Evolutionary conservation across 2,113 vertebrate genomes (phyloP), one percentile per base, ranked within the genome.

Genomic region (Variabilichromis moorii): DNA sequence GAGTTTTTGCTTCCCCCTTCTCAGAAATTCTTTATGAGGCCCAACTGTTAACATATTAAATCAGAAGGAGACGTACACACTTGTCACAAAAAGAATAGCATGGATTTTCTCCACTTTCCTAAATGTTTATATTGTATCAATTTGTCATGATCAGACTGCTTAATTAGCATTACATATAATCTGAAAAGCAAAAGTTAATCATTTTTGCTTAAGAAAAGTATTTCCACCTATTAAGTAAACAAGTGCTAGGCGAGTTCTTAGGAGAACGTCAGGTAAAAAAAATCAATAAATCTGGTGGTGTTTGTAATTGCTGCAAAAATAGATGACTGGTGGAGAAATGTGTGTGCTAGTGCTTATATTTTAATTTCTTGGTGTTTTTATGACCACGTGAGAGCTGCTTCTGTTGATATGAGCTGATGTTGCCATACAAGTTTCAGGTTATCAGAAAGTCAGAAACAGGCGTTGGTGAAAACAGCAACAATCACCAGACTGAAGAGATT

Each of bases 21-120:
- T 92, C 26, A 35, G n/a, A 90, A 83, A 19, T 21, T 31, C 40
- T 88, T 68, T 28, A 84, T 84, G 55, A 73, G 24, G 16, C 8
- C 83, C 26, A 55, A 51, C 5, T 86, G 86, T 92, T 93, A 87
- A 90, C 85, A 81, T 73, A 83, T 90, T 91, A 91, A 93, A 86
- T 95, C 92, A 94, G 31, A 84, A 59, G 24, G 63, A 86, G 80
- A 42, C 7, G 45, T 83, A 76, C 63, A 91, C 90, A 90, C 63
- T 54, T 87, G 92, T 88, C 90, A 81, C 63, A 68, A 26, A 57
- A 73, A 31, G 35, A 90, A 80, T 40, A 88, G 40, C 86, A 80
- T 55, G 45, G 53, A 35, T 68, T 79, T 89, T 57, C 53, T 82
- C 17, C 55, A 57, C 53, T 31, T 87, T 82, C 68, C 37, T 11